Percentiles rank a stretch among this genome's conserved stretches.
Evolutionary conservation across 2,797 vertebrate species (phyloP).

Genomic region (Myotis daubentonii): DNA sequence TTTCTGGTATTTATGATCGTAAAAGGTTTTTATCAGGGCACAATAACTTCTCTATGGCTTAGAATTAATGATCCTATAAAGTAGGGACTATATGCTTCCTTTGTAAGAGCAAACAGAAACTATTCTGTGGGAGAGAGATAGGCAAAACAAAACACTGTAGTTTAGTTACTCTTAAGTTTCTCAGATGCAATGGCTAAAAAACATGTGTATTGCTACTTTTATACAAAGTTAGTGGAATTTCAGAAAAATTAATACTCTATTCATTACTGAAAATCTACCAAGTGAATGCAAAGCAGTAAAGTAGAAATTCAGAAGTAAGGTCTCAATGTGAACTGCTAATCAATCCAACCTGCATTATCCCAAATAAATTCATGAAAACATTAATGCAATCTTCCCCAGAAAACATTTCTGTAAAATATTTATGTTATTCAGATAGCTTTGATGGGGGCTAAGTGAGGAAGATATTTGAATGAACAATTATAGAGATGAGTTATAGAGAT

Average conservation of each 20-base stretch:
- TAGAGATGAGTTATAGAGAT: neutral
- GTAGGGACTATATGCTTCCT: neutral
- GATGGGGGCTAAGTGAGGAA: neutral
- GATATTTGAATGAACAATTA: neutral
- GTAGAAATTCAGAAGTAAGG: neutral
- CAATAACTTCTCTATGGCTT: slow-evolving; percentile 2
- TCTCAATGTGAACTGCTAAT: neutral
- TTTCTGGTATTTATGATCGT: slow-evolving; percentile 55
- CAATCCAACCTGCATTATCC: neutral
- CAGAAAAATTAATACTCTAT: neutral
- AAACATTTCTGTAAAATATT: neutral
- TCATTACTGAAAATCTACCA: neutral
- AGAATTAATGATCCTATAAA: slow-evolving; percentile 69
- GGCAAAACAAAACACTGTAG: slow-evolving; percentile 18
- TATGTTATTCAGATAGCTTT: neutral
- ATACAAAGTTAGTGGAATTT: neutral
- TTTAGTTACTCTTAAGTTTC: slow-evolving; percentile 24
- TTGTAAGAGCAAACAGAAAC: slow-evolving; percentile 43
- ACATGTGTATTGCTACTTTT: neutral
- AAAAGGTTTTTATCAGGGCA: slow-evolving; percentile 43
- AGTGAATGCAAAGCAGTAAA: neutral
- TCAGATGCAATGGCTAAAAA: neutral
- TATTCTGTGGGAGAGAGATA: slow-evolving; percentile 33
- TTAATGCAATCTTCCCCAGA: neutral
- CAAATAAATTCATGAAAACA: neutral